phyloP scores from a whole-genome alignment of 2,113 vertebrate genomes.

The Rhabdomys dilectus region DNA sequence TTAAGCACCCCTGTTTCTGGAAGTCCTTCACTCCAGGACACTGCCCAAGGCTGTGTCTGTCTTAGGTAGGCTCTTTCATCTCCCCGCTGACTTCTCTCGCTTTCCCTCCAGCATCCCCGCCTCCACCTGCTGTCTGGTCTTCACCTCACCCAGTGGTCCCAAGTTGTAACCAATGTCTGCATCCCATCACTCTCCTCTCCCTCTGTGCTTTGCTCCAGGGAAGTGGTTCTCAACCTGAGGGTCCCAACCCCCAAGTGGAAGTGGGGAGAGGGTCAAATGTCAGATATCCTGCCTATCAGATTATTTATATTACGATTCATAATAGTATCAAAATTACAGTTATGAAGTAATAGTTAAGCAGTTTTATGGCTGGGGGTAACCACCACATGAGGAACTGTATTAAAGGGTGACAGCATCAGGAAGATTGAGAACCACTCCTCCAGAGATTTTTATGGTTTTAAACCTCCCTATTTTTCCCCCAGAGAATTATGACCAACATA shows the following conservation, averaged over 20 bases:
- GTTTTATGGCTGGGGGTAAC: background rate
- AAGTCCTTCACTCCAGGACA: background rate
- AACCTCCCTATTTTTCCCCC: background rate
- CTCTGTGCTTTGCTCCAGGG: background rate
- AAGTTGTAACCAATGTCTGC: background rate
- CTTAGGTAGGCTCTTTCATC: background rate
- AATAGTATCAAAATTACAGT: background rate
- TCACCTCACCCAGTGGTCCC: background rate
- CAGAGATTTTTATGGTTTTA: background rate
- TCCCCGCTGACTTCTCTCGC: rapidly evolving
- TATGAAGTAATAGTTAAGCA: background rate
- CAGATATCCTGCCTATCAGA: background rate
- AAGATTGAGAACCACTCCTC: background rate
- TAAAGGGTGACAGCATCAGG: background rate
- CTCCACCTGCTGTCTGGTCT: background rate
- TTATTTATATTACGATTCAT: background rate
- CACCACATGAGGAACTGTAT: background rate
- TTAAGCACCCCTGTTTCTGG: background rate
- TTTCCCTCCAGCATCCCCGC: background rate
- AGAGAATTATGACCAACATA: background rate
- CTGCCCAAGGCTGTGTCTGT: rapidly evolving
- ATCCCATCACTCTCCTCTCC: background rate
- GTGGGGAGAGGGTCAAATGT: background rate
- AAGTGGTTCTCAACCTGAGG: background rate
- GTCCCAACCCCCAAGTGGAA: background rate